These are phyloP conservation scores for Gallirallus australis DNA, from an alignment of 2,797 vertebrate genomes.

Conservation along the genomic window DNA sequence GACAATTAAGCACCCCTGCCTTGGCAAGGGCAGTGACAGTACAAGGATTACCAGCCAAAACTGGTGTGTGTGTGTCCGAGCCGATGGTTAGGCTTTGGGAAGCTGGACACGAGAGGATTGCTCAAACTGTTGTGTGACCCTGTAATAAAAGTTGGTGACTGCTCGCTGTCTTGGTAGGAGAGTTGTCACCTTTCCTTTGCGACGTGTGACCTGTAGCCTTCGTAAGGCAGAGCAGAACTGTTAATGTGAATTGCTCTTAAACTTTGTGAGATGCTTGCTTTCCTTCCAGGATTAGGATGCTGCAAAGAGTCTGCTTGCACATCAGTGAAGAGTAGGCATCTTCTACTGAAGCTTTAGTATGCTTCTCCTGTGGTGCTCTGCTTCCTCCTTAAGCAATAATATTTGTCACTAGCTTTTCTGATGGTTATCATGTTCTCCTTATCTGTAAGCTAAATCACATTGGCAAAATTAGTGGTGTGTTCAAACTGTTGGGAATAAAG, in stretches of 20 bases:
- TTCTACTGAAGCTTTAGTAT: background rate
- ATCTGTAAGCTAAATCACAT: background rate
- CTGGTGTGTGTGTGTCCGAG: too few relatives aligned
- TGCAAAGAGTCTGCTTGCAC: background rate
- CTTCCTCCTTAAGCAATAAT: background rate
- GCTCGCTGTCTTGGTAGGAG: fast-evolving
- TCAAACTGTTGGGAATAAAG: background rate
- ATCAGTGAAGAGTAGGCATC: too few relatives aligned
- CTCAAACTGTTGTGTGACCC: fast-evolving
- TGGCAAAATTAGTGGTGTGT: background rate
- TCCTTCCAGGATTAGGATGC: background rate
- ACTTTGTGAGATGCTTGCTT: background rate
- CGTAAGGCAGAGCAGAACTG: background rate
- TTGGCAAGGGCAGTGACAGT: fast-evolving
- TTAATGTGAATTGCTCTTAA: background rate
- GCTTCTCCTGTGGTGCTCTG: fast-evolving
- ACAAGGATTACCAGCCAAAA: fast-evolving
- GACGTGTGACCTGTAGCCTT: fast-evolving
- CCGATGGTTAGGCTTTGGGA: background rate
- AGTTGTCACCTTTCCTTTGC: fast-evolving
- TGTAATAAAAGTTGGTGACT: background rate
- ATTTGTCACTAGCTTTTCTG: background rate
- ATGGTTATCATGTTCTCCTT: background rate
- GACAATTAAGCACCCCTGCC: too few relatives aligned
- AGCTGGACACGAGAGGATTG: fast-evolving